Conservation (phyloP, 1,140 invertebrate species). For the Drosophila athabasca region DNA sequence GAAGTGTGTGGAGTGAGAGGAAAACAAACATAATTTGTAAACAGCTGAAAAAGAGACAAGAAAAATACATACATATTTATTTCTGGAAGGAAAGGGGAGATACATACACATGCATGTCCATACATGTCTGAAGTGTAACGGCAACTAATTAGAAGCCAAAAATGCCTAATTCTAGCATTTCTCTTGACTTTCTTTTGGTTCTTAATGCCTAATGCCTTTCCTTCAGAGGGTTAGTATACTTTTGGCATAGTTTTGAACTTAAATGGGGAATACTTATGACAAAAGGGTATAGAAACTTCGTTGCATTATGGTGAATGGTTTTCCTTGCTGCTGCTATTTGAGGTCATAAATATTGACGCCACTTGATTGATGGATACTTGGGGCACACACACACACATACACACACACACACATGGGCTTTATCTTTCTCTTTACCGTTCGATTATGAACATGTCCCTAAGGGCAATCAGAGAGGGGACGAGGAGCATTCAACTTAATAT, state of each 20-base stretch:
- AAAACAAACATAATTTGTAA: constrained; percentile 68
- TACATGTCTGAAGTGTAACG: constrained; percentile 19
- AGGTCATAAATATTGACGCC: constrained; percentile 78
- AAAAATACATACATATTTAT: constrained; percentile 22
- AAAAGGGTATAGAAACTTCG: background rate
- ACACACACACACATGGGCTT: background rate
- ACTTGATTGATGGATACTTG: constrained; percentile 68
- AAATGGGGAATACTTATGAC: no score
- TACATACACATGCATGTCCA: no score
- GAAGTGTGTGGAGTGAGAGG: background rate
- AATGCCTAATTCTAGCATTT: constrained; percentile 14
- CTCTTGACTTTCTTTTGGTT: constrained; percentile 5
- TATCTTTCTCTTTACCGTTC: constrained; percentile 17
- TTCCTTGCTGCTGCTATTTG: constrained; percentile 43
- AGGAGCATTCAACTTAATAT: constrained; percentile 5
- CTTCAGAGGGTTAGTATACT: no score
- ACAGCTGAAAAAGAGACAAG: constrained; percentile 24
- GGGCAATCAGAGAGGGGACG: constrained; percentile 6
- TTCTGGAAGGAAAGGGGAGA: constrained; percentile 4
- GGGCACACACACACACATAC: background rate
- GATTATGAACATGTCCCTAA: background rate
- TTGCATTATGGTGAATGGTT: background rate
- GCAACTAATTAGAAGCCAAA: constrained; percentile 69
- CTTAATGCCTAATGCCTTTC: no score
- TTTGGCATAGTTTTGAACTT: no score